Evolutionary conservation across 2,888 invertebrate genomes (phyloP), one percentile per base, ranked within the genome.

Genomic region (Melipona beecheii): DNA sequence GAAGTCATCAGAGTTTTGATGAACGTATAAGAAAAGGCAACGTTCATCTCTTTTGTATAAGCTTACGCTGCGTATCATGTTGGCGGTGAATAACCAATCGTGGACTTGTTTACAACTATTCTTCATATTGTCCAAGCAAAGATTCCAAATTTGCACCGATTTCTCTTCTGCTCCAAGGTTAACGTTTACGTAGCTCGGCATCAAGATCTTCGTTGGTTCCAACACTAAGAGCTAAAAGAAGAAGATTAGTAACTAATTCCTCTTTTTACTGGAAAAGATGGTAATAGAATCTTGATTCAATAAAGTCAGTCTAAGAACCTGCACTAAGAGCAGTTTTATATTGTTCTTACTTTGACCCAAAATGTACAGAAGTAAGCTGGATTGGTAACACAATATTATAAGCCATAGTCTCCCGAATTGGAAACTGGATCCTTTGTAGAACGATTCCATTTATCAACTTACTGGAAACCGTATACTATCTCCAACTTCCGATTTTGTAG

Each of bases 1-100:
- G 95, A 99, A 99, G 95, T 99, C 99, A 93, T 99, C 99, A 0
- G 99, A 99, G 94, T 99, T 99, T 94, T 99, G 98, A 94, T 98
- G 98, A 56, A 99, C 99, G 94, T 99, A 99, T 0, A 99, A 96
- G 94, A 99, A 99, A 19, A 99, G 96, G 87, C 99, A 99, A 27
- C 99, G 96, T 92, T 99, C 98, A 94, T 99, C 99, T 64, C 99
- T 96, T 95, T 99, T 99, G 95, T 99, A 99, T 84, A 99, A 95
- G 95, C 99, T 97, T 87, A 98, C 97, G 91, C 98, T 97, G 90
- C 98, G 96, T 87, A 99, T 98, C 96, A 97, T 97, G 84, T 97
- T 97, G 0, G 98, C 97, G 0, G 97, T 97, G 95, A 99, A 99
- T 43, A 98, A 95, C 98, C 99, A 99, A 82, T 99, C 97, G 92